Percentiles rank a stretch among this genome's conserved stretches.
Evolutionary conservation across 2,113 vertebrate genomes (phyloP).

Genomic region (Rhegmatorhina hoffmannsi): DNA sequence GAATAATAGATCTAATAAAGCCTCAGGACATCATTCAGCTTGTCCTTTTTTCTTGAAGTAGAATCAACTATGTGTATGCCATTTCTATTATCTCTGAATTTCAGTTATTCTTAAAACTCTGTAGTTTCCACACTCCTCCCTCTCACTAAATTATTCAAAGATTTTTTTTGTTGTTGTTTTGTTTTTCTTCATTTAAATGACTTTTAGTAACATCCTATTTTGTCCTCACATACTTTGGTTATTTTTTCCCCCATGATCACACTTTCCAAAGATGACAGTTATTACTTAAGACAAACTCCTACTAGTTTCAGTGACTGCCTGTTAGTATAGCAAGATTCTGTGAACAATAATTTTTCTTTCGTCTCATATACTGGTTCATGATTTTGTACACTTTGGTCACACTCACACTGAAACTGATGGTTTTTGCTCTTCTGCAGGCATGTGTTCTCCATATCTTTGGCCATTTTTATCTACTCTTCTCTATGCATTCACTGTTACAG

Average conservation of each 20-base stretch:
- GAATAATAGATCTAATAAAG: not conserved
- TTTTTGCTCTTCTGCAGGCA: not conserved
- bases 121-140: not conserved
- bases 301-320: not conserved
- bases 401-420: not conserved
- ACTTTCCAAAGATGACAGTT: not conserved
- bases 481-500: rapidly evolving
- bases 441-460: not conserved
- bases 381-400: not conserved
- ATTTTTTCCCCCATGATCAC: not conserved
- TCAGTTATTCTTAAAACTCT: not conserved
- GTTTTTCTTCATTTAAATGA: not conserved
- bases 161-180: too few species aligned
- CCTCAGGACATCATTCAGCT: not conserved
- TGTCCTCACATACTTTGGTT: not conserved
- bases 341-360: not conserved
- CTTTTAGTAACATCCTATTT: not conserved
- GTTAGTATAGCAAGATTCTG: not conserved
- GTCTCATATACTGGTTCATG: not conserved
- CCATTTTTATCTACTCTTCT: not conserved
- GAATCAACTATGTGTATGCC: rapidly evolving
- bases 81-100: not conserved
- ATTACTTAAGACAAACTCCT: not conserved
- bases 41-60: not conserved
- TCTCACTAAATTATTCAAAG: not conserved